phyloP scores from a whole-genome alignment of 2,113 vertebrate genomes.

The Bufo bufo region DNA sequence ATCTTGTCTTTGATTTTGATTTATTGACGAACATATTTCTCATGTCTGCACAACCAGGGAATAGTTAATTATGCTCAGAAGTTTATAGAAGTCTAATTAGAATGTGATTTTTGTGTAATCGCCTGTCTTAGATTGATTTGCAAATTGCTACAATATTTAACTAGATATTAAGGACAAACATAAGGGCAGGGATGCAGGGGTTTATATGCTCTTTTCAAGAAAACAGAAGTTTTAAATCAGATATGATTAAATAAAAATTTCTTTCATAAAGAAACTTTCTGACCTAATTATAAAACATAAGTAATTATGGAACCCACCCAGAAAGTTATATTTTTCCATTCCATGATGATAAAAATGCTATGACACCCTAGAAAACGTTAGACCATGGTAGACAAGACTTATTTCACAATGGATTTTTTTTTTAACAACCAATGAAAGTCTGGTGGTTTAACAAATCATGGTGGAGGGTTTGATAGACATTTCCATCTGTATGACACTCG shows the following conservation, averaged over 20 bases:
- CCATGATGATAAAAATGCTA: not conserved
- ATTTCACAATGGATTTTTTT: too few species aligned
- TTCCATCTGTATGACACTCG: too few species aligned
- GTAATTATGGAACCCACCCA: not conserved
- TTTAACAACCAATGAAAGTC: too few species aligned
- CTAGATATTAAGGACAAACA: slow-evolving; percentile 43
- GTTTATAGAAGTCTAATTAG: slow-evolving; percentile 53
- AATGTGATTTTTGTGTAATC: slow-evolving; percentile 50
- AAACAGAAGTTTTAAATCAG: fast-evolving
- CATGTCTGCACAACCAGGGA: slow-evolving; percentile 34
- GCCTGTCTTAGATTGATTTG: slow-evolving; percentile 45
- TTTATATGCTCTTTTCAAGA: not conserved
- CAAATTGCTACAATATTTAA: slow-evolving; percentile 41
- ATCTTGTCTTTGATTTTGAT: slow-evolving; percentile 41
- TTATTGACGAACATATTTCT: slow-evolving; percentile 46
- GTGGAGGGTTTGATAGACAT: too few species aligned
- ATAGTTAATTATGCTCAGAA: slow-evolving; percentile 47
- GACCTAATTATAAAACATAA: not conserved
- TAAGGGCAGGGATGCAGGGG: not conserved
- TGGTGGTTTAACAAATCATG: too few species aligned
- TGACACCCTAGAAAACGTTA: too few species aligned
- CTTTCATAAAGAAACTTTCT: not conserved
- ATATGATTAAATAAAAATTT: not conserved
- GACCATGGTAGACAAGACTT: too few species aligned
- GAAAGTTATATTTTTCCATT: not conserved